These are phyloP conservation scores for Drosophila mayri DNA, from an alignment of 1,140 invertebrate species.

Conservation along the genomic window DNA sequence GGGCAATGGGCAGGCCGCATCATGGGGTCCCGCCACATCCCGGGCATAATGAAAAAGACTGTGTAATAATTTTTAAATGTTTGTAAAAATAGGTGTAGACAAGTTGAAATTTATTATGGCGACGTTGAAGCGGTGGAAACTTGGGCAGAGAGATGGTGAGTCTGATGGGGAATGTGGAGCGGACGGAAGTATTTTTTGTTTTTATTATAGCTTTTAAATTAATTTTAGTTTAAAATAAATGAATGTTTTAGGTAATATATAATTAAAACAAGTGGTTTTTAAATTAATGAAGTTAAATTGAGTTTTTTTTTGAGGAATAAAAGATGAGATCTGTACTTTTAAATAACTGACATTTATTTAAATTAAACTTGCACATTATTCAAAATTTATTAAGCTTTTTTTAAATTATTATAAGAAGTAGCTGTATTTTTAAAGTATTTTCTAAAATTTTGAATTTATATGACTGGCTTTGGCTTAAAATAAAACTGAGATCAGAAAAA, in stretches of 20 bases:
- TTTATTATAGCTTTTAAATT: constrained; percentile 16
- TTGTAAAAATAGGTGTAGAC: constrained; percentile 84
- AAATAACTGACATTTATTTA: background rate
- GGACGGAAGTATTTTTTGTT: constrained; percentile 43
- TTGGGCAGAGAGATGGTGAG: constrained; percentile 23
- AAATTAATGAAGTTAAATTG: background rate
- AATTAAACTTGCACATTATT: too few relatives aligned
- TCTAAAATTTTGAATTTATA: too few relatives aligned
- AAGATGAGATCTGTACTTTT: background rate
- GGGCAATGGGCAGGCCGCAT: constrained; percentile 35
- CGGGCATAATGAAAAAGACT: constrained; percentile 78
- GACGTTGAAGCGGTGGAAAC: constrained; percentile 47
- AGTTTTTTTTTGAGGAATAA: too few relatives aligned
- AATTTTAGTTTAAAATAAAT: constrained; percentile 4
- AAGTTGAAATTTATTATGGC: constrained; percentile 83
- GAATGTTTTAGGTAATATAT: background rate
- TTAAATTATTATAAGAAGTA: too few relatives aligned
- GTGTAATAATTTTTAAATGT: constrained; percentile 84
- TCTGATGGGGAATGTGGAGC: background rate
- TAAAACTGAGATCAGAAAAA: too few relatives aligned
- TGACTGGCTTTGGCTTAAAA: too few relatives aligned
- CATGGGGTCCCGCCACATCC: constrained; percentile 34
- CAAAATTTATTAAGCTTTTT: too few relatives aligned
- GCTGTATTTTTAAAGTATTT: too few relatives aligned
- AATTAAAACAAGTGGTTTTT: background rate